Evolutionary conservation across 2,888 invertebrate species (phyloP).

Genomic region (Tetragonula carbonaria): DNA sequence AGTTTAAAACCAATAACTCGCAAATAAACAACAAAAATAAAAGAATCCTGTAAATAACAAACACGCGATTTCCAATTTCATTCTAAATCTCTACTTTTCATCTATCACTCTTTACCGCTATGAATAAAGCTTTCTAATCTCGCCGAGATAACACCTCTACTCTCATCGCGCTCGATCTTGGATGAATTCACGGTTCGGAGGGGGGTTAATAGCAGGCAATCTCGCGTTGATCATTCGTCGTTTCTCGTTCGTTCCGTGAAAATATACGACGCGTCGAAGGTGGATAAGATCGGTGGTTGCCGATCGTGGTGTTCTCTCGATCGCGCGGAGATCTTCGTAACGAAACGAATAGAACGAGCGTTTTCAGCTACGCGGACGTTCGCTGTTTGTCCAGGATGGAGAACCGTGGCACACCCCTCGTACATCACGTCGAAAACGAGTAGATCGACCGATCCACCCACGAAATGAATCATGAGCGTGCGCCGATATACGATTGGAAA

Average conservation of each 20-base stretch:
- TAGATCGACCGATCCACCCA: constrained; percentile 64
- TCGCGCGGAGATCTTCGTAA: constrained; percentile 42
- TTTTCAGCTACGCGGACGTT: constrained; percentile 45
- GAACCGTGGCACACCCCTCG: constrained; percentile 50
- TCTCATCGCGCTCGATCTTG: not conserved
- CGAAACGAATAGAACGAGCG: constrained; percentile 7
- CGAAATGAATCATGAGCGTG: constrained; percentile 63
- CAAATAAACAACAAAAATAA: too few relatives aligned
- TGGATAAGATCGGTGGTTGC: constrained; percentile 2
- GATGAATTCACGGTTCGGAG: not conserved
- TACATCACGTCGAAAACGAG: constrained; percentile 56
- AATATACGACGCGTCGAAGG: constrained; percentile 28
- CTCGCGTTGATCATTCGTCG: constrained; percentile 19
- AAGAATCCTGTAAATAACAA: too few relatives aligned
- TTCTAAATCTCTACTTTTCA: too few relatives aligned
- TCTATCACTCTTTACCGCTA: not conserved
- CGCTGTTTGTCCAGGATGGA: constrained; percentile 26
- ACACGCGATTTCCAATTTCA: not conserved
- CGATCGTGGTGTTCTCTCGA: constrained; percentile 34
- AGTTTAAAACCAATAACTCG: too few relatives aligned
- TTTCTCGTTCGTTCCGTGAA: constrained; percentile 23
- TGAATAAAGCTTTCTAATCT: not conserved
- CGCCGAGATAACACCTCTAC: too few relatives aligned
- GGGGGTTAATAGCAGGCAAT: constrained; percentile 11
- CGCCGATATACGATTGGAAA: constrained; percentile 60